A percentile compares a stretch with the other conserved stretches of the same genome.
Evolutionary conservation across 2,797 vertebrate genomes (phyloP).

Genomic region (Dryobates pubescens): DNA sequence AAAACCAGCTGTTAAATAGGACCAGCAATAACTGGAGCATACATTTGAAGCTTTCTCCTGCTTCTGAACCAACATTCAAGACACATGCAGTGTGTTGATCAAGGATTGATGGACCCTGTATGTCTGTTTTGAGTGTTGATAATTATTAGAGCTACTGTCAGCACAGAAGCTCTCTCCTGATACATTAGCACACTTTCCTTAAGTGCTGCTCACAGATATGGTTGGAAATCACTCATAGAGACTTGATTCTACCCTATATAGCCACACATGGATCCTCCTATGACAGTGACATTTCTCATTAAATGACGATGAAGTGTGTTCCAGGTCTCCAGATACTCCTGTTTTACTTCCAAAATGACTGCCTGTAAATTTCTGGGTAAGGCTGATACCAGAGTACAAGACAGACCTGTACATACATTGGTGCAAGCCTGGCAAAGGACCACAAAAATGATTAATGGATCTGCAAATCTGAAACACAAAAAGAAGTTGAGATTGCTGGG

Average conservation of each 20-base stretch:
- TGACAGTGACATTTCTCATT: not conserved
- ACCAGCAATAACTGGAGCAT: not conserved
- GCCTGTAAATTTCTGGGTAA: not conserved
- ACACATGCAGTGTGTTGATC: fast-evolving
- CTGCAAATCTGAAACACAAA: not conserved
- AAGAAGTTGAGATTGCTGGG: not conserved
- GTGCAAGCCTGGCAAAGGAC: too few relatives aligned
- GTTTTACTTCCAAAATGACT: not conserved
- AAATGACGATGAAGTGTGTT: not conserved
- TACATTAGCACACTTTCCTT: not conserved
- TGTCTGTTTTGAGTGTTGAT: not conserved
- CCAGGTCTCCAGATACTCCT: not conserved
- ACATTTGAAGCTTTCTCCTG: not conserved
- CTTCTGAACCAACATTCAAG: not conserved
- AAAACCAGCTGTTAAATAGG: not conserved
- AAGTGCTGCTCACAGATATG: not conserved
- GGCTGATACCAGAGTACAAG: too few relatives aligned
- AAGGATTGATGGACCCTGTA: not conserved
- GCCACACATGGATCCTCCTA: not conserved
- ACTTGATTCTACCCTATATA: not conserved
- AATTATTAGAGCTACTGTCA: not conserved
- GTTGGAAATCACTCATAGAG: not conserved
- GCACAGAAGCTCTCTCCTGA: not conserved
- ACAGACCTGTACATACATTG: too few relatives aligned
- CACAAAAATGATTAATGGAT: too few relatives aligned